Evolutionary conservation across 2,888 invertebrate genomes (phyloP).

Genomic region (Parapristionchus giblindavisi): DNA sequence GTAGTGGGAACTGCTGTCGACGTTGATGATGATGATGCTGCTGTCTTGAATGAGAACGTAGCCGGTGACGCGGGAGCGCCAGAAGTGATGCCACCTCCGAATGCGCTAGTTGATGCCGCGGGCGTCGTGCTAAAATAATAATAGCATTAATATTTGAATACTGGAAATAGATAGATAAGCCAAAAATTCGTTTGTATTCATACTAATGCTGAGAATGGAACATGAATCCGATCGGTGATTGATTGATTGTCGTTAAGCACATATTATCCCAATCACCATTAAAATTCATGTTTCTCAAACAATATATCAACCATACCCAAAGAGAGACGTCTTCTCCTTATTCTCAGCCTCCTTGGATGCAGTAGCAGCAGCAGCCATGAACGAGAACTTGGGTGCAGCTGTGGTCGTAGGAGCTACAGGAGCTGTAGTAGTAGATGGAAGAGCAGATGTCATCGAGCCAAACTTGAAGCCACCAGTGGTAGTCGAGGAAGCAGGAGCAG

Average conservation of each 20-base stretch:
- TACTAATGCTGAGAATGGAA: background rate
- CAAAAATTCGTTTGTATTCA: background rate
- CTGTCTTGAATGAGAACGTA: conserved; percentile 36
- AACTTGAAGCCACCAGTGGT: background rate
- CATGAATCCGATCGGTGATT: too few relatives aligned
- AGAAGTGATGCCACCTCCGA: conserved; percentile 33
- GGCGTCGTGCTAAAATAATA: background rate
- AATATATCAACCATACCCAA: conserved; percentile 6
- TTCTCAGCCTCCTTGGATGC: conserved; percentile 26
- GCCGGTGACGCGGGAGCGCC: background rate
- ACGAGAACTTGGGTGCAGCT: conserved; percentile 33
- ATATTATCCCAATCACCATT: too few relatives aligned
- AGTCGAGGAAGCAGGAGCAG: background rate
- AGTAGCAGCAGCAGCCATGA: conserved; percentile 17
- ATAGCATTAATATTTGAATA: too few relatives aligned
- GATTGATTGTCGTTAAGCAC: too few relatives aligned
- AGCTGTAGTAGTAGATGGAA: background rate
- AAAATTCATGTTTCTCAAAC: too few relatives aligned
- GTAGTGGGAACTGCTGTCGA: conserved; percentile 27
- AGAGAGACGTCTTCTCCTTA: background rate
- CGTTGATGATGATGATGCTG: conserved; percentile 8
- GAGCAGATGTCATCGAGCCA: background rate
- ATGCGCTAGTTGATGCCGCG: background rate
- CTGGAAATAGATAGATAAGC: background rate
- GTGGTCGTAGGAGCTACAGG: background rate